These are phyloP conservation scores for Python bivittatus DNA, from an alignment of 2,113 vertebrate genomes.

Conservation along the genomic window DNA sequence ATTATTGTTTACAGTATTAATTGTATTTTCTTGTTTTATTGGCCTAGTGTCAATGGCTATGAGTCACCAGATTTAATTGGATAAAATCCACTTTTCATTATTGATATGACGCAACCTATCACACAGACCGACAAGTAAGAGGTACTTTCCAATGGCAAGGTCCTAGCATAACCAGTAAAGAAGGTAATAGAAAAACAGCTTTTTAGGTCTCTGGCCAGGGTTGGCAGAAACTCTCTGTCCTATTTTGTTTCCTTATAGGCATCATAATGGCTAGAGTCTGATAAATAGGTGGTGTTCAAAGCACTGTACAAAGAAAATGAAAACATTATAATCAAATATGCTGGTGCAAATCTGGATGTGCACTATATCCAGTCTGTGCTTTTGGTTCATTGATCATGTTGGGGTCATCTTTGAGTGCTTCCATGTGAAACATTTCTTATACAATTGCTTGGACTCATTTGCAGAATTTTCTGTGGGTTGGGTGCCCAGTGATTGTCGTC, in stretches of 20 bases:
- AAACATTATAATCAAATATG: background rate
- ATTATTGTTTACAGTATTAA: background rate
- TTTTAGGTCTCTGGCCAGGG: background rate
- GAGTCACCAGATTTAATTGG: background rate
- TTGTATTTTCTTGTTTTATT: background rate
- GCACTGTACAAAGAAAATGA: background rate
- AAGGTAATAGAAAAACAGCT: background rate
- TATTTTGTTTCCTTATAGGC: background rate
- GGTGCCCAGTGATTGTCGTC: background rate
- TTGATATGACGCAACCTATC: background rate
- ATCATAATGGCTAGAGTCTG: background rate
- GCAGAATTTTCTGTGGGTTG: background rate
- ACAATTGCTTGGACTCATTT: background rate
- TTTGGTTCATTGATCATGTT: background rate
- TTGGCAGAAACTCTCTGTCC: background rate
- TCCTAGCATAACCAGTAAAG: background rate
- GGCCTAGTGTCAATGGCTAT: background rate
- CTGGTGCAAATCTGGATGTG: background rate
- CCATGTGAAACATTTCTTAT: background rate
- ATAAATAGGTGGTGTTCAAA: background rate
- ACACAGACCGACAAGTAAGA: background rate
- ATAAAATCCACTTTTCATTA: background rate
- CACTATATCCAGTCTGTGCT: background rate
- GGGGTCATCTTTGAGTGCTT: background rate
- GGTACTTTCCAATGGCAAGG: background rate